Evolutionary conservation across 2,888 invertebrate species (phyloP).

Genomic region (Acanthoscelides obtectus): DNA sequence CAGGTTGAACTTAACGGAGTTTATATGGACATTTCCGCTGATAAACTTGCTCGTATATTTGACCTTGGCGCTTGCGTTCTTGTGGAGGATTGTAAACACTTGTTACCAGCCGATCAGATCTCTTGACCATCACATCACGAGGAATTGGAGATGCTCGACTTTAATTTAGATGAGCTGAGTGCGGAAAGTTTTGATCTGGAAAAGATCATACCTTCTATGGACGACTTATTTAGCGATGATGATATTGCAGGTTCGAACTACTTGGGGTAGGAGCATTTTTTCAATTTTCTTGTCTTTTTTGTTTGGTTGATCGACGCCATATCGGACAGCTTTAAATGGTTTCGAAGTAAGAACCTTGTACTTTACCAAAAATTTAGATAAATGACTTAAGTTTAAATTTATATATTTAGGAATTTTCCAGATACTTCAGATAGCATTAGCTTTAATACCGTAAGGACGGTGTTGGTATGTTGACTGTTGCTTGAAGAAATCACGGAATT

Average conservation of each 20-base stretch:
- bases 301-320: neutral
- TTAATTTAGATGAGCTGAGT: slow-evolving; percentile 22
- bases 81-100: slow-evolving; percentile 42
- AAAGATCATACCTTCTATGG: slow-evolving; percentile 27
- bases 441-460: no score
- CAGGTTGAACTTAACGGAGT: slow-evolving; percentile 54
- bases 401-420: no score
- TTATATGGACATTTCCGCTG: slow-evolving; percentile 49
- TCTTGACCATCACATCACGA: neutral
- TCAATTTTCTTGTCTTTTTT: neutral
- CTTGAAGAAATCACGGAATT: no score
- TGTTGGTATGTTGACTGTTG: no score
- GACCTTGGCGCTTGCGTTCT: slow-evolving; percentile 51
- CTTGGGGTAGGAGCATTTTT: neutral
- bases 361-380: neutral
- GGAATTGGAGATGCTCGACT: slow-evolving; percentile 17
- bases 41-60: slow-evolving; percentile 51
- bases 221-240: slow-evolving; percentile 16
- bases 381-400: neutral
- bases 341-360: neutral
- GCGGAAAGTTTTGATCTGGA: slow-evolving; percentile 31
- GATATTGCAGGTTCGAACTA: neutral
- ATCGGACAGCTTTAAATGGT: neutral
- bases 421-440: no score
- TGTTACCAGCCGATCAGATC: neutral